Base-by-base conservation (phyloP, 1,140 invertebrate genomes). In the Zaprionus ghesquierei region DNA sequence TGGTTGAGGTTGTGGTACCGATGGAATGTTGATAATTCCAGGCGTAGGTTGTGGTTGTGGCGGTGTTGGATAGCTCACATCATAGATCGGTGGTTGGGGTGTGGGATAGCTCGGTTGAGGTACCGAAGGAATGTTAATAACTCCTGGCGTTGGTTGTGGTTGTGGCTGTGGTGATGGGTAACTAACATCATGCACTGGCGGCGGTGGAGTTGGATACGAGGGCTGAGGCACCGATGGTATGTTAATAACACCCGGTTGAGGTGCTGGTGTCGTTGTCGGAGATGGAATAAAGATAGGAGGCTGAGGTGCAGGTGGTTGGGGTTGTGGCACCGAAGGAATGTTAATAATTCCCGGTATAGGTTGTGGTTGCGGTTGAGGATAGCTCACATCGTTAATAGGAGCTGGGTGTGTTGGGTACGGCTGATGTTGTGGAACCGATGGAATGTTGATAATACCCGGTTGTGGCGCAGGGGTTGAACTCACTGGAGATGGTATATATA, bases 21-120 rank as follows among this genome's bases (percentile, higher is more conserved):
- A 38, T 15, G 35, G 35, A 38, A 38, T 38, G n/a, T 38, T 38
- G n/a, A 38, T 18, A 95, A 95, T 89, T 96, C 97, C 91, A 94
- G 96, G 91, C 0, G 95, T 2, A 3, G 58, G 38, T 2, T 22
- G 5, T 9, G 71, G 68, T 3, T 22, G 46, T 2, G 35, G 56
- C 5, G 25, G n/a, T 2, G 64, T 50, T 2, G 49, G 71, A 20
- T n/a, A 62, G 33, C 27, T 66, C 9, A 18, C 41, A 51, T 10
- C 20, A 10, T 50, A 50, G 0, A 54, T 27, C 0, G 72, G 62
- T 9, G 58, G 53, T 13, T 68, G 72, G 22, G 59, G 60, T 18
- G 51, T 13, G 12, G 58, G 29, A 38, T 58, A 66, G 3, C 38
- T 18, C 1, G 78, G 73, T 22, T 59, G 58, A 4, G 73, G 77